Percentiles rank a stretch among this genome's conserved stretches.
Evolutionary conservation across 2,113 vertebrate genomes (phyloP).

Genomic region (Sapayoa aenigma): DNA sequence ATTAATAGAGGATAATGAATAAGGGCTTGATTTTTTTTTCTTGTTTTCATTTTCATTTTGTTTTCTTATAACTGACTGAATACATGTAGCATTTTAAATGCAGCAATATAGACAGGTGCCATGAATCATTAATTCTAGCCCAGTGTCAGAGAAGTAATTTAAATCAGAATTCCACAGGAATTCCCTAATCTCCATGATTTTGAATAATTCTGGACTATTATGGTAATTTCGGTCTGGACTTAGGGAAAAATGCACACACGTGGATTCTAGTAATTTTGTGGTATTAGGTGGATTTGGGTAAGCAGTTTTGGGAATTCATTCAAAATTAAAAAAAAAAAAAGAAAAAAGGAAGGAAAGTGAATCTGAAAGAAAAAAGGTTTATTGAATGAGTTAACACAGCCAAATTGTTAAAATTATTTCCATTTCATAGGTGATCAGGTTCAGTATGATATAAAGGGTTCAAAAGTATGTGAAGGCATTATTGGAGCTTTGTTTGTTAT

Average conservation of each 20-base stretch:
- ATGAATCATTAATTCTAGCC: not conserved
- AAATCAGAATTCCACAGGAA: not conserved
- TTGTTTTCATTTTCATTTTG: not conserved
- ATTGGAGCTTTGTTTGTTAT: not conserved
- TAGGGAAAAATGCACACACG: not conserved
- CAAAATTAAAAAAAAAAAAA: not conserved
- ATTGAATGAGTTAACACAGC: not conserved
- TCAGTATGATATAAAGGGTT: not conserved
- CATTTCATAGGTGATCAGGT: not conserved
- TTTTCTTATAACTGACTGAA: not conserved
- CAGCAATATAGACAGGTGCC: not conserved
- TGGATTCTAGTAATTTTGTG: not conserved
- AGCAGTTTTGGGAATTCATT: not conserved
- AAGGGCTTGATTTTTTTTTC: not conserved
- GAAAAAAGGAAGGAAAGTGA: not conserved
- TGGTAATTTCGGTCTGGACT: not conserved
- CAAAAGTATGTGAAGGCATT: not conserved
- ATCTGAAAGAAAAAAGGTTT: not conserved
- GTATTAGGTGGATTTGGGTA: not conserved
- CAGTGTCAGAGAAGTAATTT: not conserved
- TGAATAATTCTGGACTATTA: not conserved
- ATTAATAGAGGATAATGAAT: not conserved
- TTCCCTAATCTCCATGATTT: not conserved
- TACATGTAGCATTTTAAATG: not conserved
- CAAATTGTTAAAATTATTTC: not conserved